Evolutionary conservation across 35 echinoderm and acorn worm species (phyloP).

Genomic region (Ophiothrix spiculata): DNA sequence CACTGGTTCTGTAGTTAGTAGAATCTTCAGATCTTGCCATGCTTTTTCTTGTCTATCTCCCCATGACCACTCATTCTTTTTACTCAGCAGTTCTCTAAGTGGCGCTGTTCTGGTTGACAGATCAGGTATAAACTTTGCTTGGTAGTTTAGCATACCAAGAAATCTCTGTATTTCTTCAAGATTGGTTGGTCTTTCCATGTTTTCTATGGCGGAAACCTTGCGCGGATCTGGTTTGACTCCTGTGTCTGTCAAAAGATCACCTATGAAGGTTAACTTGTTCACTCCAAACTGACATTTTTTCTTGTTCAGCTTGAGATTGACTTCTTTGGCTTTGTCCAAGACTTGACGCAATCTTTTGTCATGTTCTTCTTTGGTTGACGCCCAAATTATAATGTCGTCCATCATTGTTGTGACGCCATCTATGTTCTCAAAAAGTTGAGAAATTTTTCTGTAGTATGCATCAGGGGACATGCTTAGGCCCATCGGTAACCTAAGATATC

Average conservation of each 20-base stretch:
- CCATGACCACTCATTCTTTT: slow-evolving; percentile 53
- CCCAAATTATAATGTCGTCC: slow-evolving; percentile 15
- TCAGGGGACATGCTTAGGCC: slow-evolving; percentile 11
- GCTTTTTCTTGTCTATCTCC: slow-evolving; percentile 33
- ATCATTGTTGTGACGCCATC: not conserved
- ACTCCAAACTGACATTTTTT: slow-evolving; percentile 35
- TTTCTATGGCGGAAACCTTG: slow-evolving; percentile 34
- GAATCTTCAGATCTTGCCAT: slow-evolving; percentile 23
- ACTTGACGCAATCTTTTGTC: slow-evolving; percentile 33
- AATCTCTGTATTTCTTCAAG: slow-evolving; percentile 30
- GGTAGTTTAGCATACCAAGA: slow-evolving; percentile 57
- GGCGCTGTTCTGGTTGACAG: slow-evolving; percentile 47
- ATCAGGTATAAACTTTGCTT: slow-evolving; percentile 72
- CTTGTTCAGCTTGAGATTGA: slow-evolving; percentile 42
- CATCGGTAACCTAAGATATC: slow-evolving; percentile 30
- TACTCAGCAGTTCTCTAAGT: slow-evolving; percentile 45
- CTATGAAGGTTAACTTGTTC: slow-evolving; percentile 18
- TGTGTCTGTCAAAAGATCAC: slow-evolving; percentile 24
- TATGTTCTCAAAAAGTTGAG: not conserved
- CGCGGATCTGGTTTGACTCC: slow-evolving; percentile 35
- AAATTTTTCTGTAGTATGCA: slow-evolving; percentile 15
- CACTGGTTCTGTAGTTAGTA: slow-evolving; percentile 22
- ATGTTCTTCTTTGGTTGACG: slow-evolving; percentile 24
- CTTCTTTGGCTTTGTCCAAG: slow-evolving; percentile 25
- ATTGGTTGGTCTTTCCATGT: slow-evolving; percentile 18